These are phyloP conservation scores for Chrysogorgia sp. DNA, from an alignment of 92 coral and sea anemone species.

Conservation along the genomic window DNA sequence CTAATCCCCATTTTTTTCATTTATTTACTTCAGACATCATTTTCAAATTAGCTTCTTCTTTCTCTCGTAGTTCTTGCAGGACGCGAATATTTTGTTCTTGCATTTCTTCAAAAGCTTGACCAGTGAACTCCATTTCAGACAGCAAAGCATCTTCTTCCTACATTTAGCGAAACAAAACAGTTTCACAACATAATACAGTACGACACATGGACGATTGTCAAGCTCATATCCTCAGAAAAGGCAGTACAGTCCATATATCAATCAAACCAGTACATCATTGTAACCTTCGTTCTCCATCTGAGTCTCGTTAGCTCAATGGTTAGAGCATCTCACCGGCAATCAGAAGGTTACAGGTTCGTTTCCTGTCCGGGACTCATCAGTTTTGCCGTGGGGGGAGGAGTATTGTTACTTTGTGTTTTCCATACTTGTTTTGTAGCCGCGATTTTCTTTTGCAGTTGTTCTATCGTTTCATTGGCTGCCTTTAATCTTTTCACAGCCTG, in stretches of 20 bases:
- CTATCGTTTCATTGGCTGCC: conserved; percentile 91
- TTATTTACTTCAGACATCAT: conserved; percentile 87
- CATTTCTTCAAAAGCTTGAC: conserved; percentile 97
- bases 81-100: conserved; percentile 91
- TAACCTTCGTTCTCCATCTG: too few relatives aligned
- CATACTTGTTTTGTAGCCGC: conserved; percentile 95
- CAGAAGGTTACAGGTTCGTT: too few relatives aligned
- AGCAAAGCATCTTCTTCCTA: conserved; percentile 92
- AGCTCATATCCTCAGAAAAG: too few relatives aligned
- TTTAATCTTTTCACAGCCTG: conserved; percentile 87
- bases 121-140: conserved; percentile 97
- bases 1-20: background rate
- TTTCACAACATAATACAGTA: background rate
- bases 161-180: background rate
- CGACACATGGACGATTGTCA: too few relatives aligned
- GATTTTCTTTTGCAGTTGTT: conserved; percentile 85
- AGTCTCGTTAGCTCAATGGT: too few relatives aligned
- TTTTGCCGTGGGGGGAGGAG: background rate
- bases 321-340: too few relatives aligned
- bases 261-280: too few relatives aligned
- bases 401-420: background rate
- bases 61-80: conserved; percentile 87
- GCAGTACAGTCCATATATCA: too few relatives aligned
- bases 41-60: conserved; percentile 92
- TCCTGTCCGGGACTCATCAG: background rate